These are phyloP conservation scores for Xestia c-nigrum DNA, from an alignment of 2,888 invertebrate species.

Conservation along the genomic window DNA sequence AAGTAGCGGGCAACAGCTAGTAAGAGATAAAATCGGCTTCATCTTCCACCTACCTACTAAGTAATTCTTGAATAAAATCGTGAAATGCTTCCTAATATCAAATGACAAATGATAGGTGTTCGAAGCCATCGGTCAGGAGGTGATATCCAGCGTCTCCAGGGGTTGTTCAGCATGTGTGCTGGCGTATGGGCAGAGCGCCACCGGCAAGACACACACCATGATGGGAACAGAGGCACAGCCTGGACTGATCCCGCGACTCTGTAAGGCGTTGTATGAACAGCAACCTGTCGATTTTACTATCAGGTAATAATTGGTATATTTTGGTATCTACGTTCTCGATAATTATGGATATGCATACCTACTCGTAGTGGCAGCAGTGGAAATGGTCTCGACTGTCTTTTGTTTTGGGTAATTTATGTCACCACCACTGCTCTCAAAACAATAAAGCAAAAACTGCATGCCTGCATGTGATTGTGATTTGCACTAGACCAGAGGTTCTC, in stretches of 20 bases:
- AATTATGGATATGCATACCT: neutral
- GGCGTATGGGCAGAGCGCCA: constrained; percentile 94
- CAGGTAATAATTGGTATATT: constrained; percentile 72
- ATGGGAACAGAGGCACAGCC: constrained; percentile 90
- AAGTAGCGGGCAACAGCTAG: no score
- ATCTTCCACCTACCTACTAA: neutral
- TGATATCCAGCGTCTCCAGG: constrained; percentile 91
- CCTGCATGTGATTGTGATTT: no score
- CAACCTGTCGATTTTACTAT: constrained; percentile 79
- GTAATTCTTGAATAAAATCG: neutral
- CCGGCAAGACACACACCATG: constrained; percentile 95
- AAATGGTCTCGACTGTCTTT: neutral
- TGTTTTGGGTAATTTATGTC: neutral
- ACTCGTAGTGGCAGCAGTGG: neutral
- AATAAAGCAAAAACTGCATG: no score
- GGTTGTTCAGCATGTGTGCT: constrained; percentile 93
- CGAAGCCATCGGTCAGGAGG: constrained; percentile 91
- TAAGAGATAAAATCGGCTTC: no score
- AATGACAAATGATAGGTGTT: constrained; percentile 88
- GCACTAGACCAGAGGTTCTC: no score
- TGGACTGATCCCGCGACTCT: constrained; percentile 85
- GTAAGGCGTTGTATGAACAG: constrained; percentile 78
- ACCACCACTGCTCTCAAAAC: neutral
- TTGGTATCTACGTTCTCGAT: neutral
- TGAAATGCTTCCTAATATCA: neutral